Base-by-base conservation (phyloP, 2,113 vertebrate species). In the Cyprinus carpio region DNA sequence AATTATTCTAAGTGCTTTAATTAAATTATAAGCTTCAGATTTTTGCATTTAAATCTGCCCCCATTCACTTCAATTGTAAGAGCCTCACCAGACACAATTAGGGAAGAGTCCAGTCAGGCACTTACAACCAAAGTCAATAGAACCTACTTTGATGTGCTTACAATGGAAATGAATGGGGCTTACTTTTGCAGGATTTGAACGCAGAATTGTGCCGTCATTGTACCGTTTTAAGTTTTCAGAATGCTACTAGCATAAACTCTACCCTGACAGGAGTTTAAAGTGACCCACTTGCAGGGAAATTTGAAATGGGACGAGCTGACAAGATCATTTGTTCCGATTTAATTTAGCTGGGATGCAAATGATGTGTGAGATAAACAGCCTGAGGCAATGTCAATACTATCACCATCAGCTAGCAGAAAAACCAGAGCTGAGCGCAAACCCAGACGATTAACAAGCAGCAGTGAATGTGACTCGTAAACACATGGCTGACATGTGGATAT, bases 231-330 rank as follows among this genome's bases (percentile, higher is more conserved):
- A 3, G 23, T n/a, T 72, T 71, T 40, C 13, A 0, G 11, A 23
- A 69, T 67, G 62, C 64, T 20, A 34, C 29, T 23, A 75, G 72
- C 58, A 87, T 74, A 76, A 49, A 82, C 69, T 64, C 69, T 46
- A 4, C 27, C 46, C 75, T 69, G 86, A 87, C 60, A 76, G 76
- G 37, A n/a, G 54, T 78, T 78, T 76, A 82, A 87, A 86, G 75
- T 74, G 88, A 84, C 84, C 84, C 86, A 87, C 78, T 84, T 84
- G 84, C 34, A 65, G 69, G 20, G 29, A 37, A 86, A 84, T 84
- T 77, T 84, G 25, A 77, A 89, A 84, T 82, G 72, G 78, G 40
- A 67, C 78, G 10, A 54, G 65, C 69, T 60, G 81, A 87, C 64
- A 46, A 31, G 9, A 75, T 51, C 56, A 25, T 72, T 82, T 40